phyloP scores from a whole-genome alignment of 2,888 invertebrate genomes.

The Petrolisthes cinctipes region DNA sequence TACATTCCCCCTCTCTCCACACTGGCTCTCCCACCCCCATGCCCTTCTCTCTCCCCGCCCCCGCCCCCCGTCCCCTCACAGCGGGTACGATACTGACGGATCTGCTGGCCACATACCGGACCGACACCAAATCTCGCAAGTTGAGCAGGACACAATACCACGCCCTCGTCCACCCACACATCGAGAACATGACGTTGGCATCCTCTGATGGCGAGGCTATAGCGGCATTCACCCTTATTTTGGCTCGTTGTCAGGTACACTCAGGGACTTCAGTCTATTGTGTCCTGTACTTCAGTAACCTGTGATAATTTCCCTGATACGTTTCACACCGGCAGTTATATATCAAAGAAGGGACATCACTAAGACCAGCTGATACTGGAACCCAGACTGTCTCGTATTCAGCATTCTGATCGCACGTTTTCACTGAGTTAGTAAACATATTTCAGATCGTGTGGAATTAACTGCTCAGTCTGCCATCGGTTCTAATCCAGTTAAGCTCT shows the following conservation, averaged over 20 bases:
- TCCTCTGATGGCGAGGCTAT: conserved; percentile 14
- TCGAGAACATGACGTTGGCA: background rate
- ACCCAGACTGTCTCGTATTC: too few species aligned
- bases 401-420: too few species aligned
- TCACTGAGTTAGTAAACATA: too few species aligned
- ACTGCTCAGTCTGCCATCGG: too few species aligned
- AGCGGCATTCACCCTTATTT: background rate
- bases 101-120: background rate
- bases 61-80: background rate
- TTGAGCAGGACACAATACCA: conserved; percentile 17
- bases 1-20: background rate
- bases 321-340: too few species aligned
- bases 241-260: conserved; percentile 23
- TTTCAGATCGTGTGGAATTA: too few species aligned
- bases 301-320: too few species aligned
- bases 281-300: background rate
- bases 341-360: too few species aligned
- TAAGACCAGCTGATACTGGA: too few species aligned
- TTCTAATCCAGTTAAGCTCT: too few species aligned
- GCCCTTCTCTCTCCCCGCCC: background rate
- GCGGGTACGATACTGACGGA: background rate
- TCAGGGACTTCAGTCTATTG: background rate
- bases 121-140: background rate
- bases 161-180: conserved; percentile 9
- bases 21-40: background rate